A percentile compares a stretch with the other conserved stretches of the same genome.
Evolutionary conservation across 2,888 invertebrate genomes (phyloP).

Genomic region (Drosophila testacea): DNA sequence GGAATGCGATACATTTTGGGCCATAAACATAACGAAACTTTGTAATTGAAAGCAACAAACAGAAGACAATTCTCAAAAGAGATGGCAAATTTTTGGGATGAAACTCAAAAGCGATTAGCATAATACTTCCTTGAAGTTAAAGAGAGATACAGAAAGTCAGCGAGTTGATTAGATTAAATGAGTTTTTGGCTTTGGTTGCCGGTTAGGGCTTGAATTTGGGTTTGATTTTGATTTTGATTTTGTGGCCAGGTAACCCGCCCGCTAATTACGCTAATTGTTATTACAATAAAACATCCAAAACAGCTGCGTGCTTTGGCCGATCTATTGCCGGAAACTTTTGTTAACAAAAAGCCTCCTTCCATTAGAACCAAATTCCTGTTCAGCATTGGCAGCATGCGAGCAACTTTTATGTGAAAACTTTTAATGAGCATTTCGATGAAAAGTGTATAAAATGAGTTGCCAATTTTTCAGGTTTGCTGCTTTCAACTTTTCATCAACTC

Average conservation of each 20-base stretch:
- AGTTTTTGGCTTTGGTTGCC: slow-evolving; percentile 28
- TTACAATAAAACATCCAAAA: slow-evolving; percentile 47
- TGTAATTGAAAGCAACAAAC: slow-evolving; percentile 66
- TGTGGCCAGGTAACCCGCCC: slow-evolving; percentile 44
- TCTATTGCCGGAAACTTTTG: slow-evolving; percentile 28
- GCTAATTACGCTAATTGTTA: slow-evolving; percentile 69
- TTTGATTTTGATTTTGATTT: slow-evolving; percentile 26
- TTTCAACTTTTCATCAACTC: slow-evolving; percentile 19
- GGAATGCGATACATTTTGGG: slow-evolving; percentile 48
- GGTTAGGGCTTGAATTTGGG: not conserved
- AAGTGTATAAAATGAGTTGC: slow-evolving; percentile 50
- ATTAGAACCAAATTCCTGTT: slow-evolving; percentile 26
- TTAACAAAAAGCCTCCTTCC: not conserved
- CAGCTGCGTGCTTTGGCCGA: slow-evolving; percentile 26
- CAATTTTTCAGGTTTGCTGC: slow-evolving; percentile 13
- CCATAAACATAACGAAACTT: slow-evolving; percentile 54
- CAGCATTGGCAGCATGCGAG: slow-evolving; percentile 22
- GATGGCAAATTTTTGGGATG: not conserved
- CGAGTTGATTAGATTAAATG: slow-evolving; percentile 59
- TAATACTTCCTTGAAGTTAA: not conserved
- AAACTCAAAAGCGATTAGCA: slow-evolving; percentile 30
- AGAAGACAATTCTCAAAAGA: slow-evolving; percentile 25
- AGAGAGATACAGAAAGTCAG: slow-evolving; percentile 7
- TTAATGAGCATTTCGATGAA: slow-evolving; percentile 69
- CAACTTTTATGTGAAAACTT: slow-evolving; percentile 68